Evolutionary conservation across 2,888 invertebrate genomes (phyloP), one percentile per base, ranked within the genome.

Genomic region (Acanthosoma haemorrhoidale): DNA sequence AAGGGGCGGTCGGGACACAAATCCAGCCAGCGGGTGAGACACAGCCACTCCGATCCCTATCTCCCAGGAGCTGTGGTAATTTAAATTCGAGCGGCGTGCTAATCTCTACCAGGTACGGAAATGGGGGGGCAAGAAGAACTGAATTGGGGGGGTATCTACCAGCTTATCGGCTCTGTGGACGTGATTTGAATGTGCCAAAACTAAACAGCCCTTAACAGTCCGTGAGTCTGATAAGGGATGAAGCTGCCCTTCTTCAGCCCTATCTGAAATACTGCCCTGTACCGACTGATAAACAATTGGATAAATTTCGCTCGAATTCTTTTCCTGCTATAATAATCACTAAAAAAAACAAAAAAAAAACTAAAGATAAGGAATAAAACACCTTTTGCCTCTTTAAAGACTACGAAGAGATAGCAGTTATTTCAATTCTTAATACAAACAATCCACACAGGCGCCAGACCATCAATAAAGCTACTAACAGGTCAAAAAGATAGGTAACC

Each of bases 171-270:
- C 31, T 29, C 16, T 18, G 41, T 29, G 32, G 39, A 70, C 70
- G 70, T 70, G 70, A 70, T 70, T 70, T 70, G 70, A 70, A 70
- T 70, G 70, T 67, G 70, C 70, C 70, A 70, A 70, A 66, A 66
- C 70, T 66, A 66, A 70, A 67, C 66, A 67, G 70, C 61, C 61
- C 61, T 61, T 61, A 61, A 38, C 61, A 61, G 61, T 38, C 61
- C 61, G 61, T 61, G 61, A 61, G 38, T 25, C 38, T 38, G 61
- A 61, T 61, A 61, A 36, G 61, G 13, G 51, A 51, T 51, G 51
- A 51, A 25, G 51, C 51, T 51, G 25, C 51, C 25, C 51, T 51
- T 51, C 51, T 51, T 51, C 51, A 51, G 25, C n/a, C 21, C 51
- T 51, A 51, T 51, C 51, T 51, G 13, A 2, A 51, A 25, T 25